Evolutionary conservation across 2,797 vertebrate genomes (phyloP).

Genomic region (Gallirallus australis): DNA sequence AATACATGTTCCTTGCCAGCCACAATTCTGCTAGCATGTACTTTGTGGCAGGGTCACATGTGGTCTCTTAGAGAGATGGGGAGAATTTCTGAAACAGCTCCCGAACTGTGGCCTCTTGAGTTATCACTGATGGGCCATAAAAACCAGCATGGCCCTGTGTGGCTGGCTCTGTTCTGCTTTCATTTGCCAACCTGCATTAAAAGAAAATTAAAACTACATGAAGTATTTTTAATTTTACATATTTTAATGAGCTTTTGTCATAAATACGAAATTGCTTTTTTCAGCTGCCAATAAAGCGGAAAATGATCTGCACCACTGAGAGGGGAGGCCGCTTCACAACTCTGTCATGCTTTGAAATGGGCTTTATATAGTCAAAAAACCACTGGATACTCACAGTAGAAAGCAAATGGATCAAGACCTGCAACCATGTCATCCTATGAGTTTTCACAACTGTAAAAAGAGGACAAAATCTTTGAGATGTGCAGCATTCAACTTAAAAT

Average conservation of each 20-base stretch:
- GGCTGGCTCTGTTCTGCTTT: constrained; percentile 8
- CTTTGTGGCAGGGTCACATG: neutral
- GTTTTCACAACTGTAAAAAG: constrained; percentile 11
- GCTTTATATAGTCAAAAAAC: neutral
- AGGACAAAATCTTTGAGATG: constrained; percentile 23
- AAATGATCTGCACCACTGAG: neutral
- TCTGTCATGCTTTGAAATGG: neutral
- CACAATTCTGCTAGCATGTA: neutral
- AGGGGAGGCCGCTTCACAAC: neutral
- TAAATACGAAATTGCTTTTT: neutral
- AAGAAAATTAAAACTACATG: neutral
- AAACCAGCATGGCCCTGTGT: neutral
- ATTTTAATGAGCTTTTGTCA: neutral
- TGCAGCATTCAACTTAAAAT: constrained; percentile 39
- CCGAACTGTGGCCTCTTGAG: neutral
- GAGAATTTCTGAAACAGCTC: neutral
- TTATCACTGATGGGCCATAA: neutral
- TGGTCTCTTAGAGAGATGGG: neutral
- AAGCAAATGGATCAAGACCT: constrained; percentile 10
- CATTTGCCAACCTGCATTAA: neutral
- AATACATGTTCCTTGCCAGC: neutral
- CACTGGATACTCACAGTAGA: neutral
- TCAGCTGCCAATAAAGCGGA: constrained; percentile 23
- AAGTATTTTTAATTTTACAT: constrained; percentile 2
- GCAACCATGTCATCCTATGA: neutral